Evolutionary conservation across 2,888 invertebrate genomes (phyloP), one percentile per base, ranked within the genome.

Genomic region (Drosophila emarginata): DNA sequence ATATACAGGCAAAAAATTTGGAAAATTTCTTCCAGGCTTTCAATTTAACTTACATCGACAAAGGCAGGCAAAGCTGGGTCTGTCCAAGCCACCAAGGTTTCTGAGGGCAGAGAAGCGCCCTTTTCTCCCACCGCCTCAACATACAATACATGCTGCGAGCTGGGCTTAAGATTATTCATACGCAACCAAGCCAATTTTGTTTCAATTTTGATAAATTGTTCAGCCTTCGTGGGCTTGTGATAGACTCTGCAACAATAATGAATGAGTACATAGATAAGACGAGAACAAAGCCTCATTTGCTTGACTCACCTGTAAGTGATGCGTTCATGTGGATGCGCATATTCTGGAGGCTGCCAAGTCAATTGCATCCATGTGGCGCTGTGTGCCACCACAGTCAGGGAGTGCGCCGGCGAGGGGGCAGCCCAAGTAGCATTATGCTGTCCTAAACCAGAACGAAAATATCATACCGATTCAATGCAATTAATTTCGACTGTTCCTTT

Each of bases 41-140:
- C 18, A 21, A 28, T n/a, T 12, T 21, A 57, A 86, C 90, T 91
- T 91, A 96, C 96, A 94, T 96, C 96, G 15, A 97, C 96, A 91
- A 95, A 96, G 0, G 97, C 96, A 0, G 97, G 96, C 86, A 96
- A 95, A 0, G 96, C 96, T 0, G 97, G 96, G 91, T 97, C 96
- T 5, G 97, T 97, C 96, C 96, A 97, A 0, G 96, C 96, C 65
- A 96, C 93, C 26, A 97, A 90, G 0, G 96, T 96, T 91, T 97
- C 97, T 0, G 96, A 96, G 0, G 96, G 95, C 80, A 95, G 91
- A 9, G 96, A 96, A 72, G 94, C 94, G 0, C 96, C 96, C 74
- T 93, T 93, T 1, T 94, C 94, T 0, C 93, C 92, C 57, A 95
- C 94, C 0, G 96, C 96, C 71, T 93, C 94, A 52, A 96, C 95